A percentile compares a stretch with the other conserved stretches of the same genome.
phyloP scores from a whole-genome alignment of 2,797 vertebrate species.

The Sebastes miniatus region DNA sequence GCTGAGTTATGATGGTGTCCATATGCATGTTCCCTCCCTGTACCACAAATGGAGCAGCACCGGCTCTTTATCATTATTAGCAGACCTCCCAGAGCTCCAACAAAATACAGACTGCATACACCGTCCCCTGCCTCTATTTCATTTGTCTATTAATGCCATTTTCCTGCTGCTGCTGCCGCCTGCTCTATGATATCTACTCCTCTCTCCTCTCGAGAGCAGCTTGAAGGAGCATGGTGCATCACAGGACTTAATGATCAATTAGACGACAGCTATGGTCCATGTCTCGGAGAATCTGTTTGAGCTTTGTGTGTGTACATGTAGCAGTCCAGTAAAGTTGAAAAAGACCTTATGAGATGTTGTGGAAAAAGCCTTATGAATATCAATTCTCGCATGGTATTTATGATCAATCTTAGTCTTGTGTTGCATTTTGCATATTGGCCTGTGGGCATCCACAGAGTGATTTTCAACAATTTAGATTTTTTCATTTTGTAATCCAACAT shows the following conservation, averaged over 20 bases:
- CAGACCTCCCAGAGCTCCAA: conserved; percentile 41
- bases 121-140: conserved; percentile 48
- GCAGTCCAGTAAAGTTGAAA: conserved; percentile 27
- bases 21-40: conserved; percentile 53
- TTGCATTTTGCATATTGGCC: conserved; percentile 44
- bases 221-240: conserved; percentile 42
- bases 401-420: conserved; percentile 26
- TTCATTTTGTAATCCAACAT: conserved; percentile 44
- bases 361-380: conserved; percentile 27
- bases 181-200: conserved; percentile 24
- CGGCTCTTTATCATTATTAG: conserved; percentile 74
- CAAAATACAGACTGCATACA: conserved; percentile 47
- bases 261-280: conserved; percentile 13
- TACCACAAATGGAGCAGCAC: conserved; percentile 62
- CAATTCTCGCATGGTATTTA: conserved; percentile 27
- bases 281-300: conserved; percentile 35
- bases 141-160: conserved; percentile 63
- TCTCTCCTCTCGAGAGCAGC: conserved; percentile 26
- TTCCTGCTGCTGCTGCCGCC: conserved; percentile 32
- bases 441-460: conserved; percentile 20
- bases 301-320: conserved; percentile 46
- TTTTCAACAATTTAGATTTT: conserved; percentile 21
- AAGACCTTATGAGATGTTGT: conserved; percentile 15
- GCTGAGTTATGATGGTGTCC: conserved; percentile 63
- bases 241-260: conserved; percentile 66